phyloP scores from a whole-genome alignment of 2,113 vertebrate species.

The Lycocorax pyrrhopterus region DNA sequence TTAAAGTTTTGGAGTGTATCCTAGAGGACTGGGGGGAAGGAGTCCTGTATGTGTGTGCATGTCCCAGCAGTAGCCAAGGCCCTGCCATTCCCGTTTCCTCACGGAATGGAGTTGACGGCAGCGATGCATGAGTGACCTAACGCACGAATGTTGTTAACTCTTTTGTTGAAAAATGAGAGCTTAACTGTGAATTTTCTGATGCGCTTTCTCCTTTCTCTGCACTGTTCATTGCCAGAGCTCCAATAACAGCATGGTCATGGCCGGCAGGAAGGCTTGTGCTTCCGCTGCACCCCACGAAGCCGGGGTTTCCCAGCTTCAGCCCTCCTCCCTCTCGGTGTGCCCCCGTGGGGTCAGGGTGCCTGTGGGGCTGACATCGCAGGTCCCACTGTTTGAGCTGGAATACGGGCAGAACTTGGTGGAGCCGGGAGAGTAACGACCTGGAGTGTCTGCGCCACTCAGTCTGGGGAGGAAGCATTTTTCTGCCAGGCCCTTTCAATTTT shows the following conservation, averaged over 20 bases:
- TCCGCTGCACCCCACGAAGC: conserved; percentile 60
- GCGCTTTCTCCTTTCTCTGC: conserved; percentile 67
- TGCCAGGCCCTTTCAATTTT: accelerated
- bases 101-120: conserved; percentile 37
- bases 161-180: conserved; percentile 39
- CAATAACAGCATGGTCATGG: conserved; percentile 72
- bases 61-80: conserved; percentile 51
- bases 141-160: conserved; percentile 63
- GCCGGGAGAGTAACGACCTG: neutral
- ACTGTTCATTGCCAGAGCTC: conserved; percentile 57
- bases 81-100: conserved; percentile 55
- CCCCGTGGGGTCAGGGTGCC: neutral
- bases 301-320: neutral
- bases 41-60: conserved; percentile 72
- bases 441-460: neutral
- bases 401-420: neutral
- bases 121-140: conserved; percentile 72
- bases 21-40: conserved; percentile 67
- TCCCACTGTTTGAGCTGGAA: neutral
- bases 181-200: conserved; percentile 65
- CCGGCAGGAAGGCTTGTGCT: conserved; percentile 72
- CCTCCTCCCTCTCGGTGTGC: neutral
- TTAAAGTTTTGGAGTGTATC: conserved; percentile 72
- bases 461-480: neutral
- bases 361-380: neutral